Evolutionary conservation across 2,797 vertebrate species (phyloP), one percentile per base, ranked within the genome.

Genomic region (Crocodylus rhombifer): DNA sequence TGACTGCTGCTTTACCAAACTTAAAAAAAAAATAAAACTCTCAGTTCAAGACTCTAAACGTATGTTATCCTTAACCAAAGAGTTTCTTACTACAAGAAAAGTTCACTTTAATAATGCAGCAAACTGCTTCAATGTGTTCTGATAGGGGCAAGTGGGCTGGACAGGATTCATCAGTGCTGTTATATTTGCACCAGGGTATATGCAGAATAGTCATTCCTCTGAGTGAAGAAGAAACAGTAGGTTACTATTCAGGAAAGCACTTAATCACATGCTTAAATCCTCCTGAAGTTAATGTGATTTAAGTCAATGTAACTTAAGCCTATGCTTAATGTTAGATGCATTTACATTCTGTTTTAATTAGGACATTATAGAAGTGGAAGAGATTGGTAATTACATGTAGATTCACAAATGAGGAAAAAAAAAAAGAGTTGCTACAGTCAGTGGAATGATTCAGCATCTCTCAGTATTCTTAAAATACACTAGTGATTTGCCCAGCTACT

Each of bases 11-110:
- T 97, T 96, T 96, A 95, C 92, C 58, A 90, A 80, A 94, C 85
- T 93, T 95, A 87, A 91, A 97, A 97, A 96, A 97, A 97, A 97
- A 97, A 95, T 95, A 94, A 95, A 80, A 97, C 91, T 86, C 57
- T 95, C 96, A 10, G 88, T 97, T 95, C 91, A 86, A 95, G 95
- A 97, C 94, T 95, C 93, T 89, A 96, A 91, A 93, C 89, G 78
- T 95, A 87, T 88, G 92, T 97, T 97, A 95, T 97, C 95, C 94
- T 89, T 95, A 95, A 97, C 93, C 89, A 96, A 96, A 95, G 97
- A 97, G 90, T 97, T 93, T 51, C 81, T 89, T 94, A 88, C 95
- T 93, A 89, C 89, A 88, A 94, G 88, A 80, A 65, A 88, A 79
- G 8, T 79, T 87, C 51, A 26, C 85, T 71, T 33, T 64, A 36